Evolutionary conservation across 2,113 vertebrate species (phyloP).

Genomic region (Alligator sinensis): DNA sequence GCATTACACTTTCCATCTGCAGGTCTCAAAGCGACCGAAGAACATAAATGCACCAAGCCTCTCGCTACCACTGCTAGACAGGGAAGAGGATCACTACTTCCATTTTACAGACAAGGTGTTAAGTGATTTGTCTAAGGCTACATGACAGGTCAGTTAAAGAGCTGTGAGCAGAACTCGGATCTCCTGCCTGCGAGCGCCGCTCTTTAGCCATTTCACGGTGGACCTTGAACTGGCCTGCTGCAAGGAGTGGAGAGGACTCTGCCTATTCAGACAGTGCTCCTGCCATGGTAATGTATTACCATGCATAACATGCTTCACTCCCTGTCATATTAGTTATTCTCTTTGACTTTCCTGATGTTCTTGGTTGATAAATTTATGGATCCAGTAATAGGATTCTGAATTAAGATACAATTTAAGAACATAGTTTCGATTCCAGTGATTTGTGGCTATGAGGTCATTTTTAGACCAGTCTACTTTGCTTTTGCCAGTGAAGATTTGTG

Average conservation of each 20-base stretch:
- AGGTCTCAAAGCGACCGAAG: not conserved
- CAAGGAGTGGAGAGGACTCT: not conserved
- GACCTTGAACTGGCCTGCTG: not conserved
- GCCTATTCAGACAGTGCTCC: not conserved
- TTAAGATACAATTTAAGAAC: constrained; percentile 48
- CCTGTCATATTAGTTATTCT: not conserved
- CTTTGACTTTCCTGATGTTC: not conserved
- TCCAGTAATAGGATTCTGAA: constrained; percentile 23
- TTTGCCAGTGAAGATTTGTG: constrained; percentile 43
- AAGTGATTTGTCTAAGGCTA: not conserved
- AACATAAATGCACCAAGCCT: not conserved
- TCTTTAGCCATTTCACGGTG: not conserved
- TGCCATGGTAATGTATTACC: not conserved
- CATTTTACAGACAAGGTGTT: rapidly evolving
- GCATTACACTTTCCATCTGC: not conserved
- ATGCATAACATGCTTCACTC: not conserved
- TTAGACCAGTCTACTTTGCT: constrained; percentile 14
- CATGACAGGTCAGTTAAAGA: not conserved
- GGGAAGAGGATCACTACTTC: not conserved
- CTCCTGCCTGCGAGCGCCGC: not conserved
- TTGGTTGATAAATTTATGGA: constrained; percentile 22
- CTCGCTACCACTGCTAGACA: not conserved
- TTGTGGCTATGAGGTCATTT: constrained; percentile 63
- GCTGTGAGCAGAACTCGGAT: not conserved
- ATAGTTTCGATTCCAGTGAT: constrained; percentile 24